A percentile compares a stretch with the other conserved stretches of the same genome.
Evolutionary conservation across 2,888 invertebrate genomes (phyloP).

Genomic region (Melanostoma mellinum): DNA sequence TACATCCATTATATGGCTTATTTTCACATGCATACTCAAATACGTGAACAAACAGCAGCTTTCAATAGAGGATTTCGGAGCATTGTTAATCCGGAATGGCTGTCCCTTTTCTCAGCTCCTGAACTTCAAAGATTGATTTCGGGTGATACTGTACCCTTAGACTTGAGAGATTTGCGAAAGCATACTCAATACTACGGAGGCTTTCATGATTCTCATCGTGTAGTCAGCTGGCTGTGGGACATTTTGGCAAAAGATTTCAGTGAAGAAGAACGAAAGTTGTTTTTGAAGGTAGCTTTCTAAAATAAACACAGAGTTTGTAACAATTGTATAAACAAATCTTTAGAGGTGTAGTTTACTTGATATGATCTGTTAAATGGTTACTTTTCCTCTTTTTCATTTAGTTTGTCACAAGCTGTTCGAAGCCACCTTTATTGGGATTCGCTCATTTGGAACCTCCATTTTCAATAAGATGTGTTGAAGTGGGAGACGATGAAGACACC

Average conservation of each 20-base stretch:
- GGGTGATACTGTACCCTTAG: constrained; percentile 96
- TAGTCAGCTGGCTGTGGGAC: constrained; percentile 99
- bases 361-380: too few relatives aligned
- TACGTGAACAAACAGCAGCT: constrained; percentile 97
- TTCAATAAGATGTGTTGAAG: constrained; percentile 99
- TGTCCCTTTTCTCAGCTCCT: constrained; percentile 96
- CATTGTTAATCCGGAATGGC: constrained; percentile 97
- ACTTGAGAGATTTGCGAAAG: constrained; percentile 91
- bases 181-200: constrained; percentile 99
- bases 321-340: too few relatives aligned
- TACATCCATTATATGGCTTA: constrained; percentile 99
- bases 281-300: constrained; percentile 89
- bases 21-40: constrained; percentile 98
- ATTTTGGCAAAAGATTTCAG: constrained; percentile 97
- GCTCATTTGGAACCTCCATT: constrained; percentile 98
- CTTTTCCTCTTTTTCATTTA: constrained; percentile 78
- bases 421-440: constrained; percentile 97
- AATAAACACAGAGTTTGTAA: not conserved
- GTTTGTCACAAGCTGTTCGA: constrained; percentile 98
- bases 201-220: constrained; percentile 98
- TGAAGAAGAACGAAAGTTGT: constrained; percentile 94
- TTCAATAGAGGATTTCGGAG: constrained; percentile 98
- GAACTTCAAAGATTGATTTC: constrained; percentile 97
- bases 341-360: not conserved
- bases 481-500: constrained; percentile 97